Evolutionary conservation across 2,888 invertebrate species (phyloP).

Genomic region (Eupithecia abbreviata): DNA sequence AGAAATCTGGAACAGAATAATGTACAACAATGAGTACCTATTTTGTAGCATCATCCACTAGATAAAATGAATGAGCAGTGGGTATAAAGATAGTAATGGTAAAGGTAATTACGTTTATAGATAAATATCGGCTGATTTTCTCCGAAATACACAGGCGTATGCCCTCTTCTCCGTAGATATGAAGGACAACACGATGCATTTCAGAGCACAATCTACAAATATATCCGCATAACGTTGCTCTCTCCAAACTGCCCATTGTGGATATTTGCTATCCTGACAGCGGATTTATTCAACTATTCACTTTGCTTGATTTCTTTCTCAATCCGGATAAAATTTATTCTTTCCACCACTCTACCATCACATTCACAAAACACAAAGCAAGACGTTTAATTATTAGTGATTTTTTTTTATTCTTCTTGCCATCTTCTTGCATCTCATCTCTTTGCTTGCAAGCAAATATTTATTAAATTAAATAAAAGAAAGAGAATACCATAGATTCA

Average conservation of each 20-base stretch:
- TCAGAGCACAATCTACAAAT: constrained; percentile 93
- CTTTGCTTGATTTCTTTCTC: background rate
- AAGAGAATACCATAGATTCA: no score
- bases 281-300: background rate
- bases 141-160: constrained; percentile 89
- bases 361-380: no score
- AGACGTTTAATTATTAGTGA: background rate
- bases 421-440: no score
- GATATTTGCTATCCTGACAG: background rate
- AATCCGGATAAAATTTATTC: background rate
- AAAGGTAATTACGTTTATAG: constrained; percentile 87
- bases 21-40: background rate
- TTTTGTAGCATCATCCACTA: background rate
- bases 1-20: constrained; percentile 76
- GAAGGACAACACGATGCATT: constrained; percentile 92
- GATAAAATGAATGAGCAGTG: background rate
- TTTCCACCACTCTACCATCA: background rate
- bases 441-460: no score
- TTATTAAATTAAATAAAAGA: no score
- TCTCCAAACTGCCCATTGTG: constrained; percentile 92
- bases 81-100: background rate
- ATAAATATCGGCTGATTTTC: constrained; percentile 91
- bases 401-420: no score
- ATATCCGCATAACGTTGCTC: constrained; percentile 91
- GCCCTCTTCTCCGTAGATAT: constrained; percentile 92